Evolutionary conservation across 2,888 invertebrate genomes (phyloP).

Genomic region (Cotesia congregata): DNA sequence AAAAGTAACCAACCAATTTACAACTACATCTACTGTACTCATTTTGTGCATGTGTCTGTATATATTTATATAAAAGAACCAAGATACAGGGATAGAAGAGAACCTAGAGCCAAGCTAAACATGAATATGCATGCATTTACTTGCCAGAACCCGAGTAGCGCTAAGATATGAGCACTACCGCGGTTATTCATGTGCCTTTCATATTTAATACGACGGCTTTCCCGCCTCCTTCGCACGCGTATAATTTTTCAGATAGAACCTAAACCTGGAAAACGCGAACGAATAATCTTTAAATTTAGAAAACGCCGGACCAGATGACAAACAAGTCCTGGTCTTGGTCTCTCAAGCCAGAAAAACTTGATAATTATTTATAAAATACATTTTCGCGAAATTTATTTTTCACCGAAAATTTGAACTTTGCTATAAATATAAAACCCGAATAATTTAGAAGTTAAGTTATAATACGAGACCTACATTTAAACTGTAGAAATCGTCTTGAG

Average conservation of each 20-base stretch:
- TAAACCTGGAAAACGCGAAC: constrained; percentile 17
- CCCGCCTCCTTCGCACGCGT: constrained; percentile 51
- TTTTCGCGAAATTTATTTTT: too few relatives aligned
- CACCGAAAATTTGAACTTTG: too few relatives aligned
- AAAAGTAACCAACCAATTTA: constrained; percentile 19
- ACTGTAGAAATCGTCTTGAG: background rate
- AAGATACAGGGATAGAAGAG: constrained; percentile 21
- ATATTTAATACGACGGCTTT: constrained; percentile 65
- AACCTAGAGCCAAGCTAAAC: constrained; percentile 13
- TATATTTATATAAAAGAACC: background rate
- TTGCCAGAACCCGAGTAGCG: constrained; percentile 49
- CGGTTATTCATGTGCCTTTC: constrained; percentile 65
- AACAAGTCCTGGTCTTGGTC: too few relatives aligned
- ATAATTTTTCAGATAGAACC: constrained; percentile 55
- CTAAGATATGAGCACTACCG: constrained; percentile 59
- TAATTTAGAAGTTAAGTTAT: constrained; percentile 15
- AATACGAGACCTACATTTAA: constrained; percentile 19
- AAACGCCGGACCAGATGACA: constrained; percentile 2
- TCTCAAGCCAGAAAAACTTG: too few relatives aligned
- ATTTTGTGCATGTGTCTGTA: too few relatives aligned
- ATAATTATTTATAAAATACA: too few relatives aligned
- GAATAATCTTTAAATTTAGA: constrained; percentile 46
- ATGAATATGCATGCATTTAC: constrained; percentile 37
- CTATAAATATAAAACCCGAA: background rate
- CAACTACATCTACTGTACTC: background rate